Base-by-base conservation (phyloP, 2,888 invertebrate genomes). In the Dryadula phaetusa region DNA sequence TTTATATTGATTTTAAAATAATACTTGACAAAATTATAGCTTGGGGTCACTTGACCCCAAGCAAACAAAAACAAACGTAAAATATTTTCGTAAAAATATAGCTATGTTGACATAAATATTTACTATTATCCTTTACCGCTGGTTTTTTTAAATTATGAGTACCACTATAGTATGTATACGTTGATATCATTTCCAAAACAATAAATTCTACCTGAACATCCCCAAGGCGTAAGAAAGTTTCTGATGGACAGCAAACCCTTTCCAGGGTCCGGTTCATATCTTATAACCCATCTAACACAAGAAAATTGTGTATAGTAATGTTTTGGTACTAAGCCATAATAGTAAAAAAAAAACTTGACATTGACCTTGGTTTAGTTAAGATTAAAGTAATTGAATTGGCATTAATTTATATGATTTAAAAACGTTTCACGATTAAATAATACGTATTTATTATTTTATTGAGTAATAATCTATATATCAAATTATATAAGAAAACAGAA, bases 181-280 rank as follows among this genome's bases (percentile, higher is more conserved):
- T 20, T 60, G 46, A 44, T 60, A 28, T 5, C 60, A 60, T 46
- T 44, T 60, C 60, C 32, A 60, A 7, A 44, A 46, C 7, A 14
- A 14, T 7, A 0, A 60, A 32, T 18, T 46, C 44, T 60, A 28
- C 16, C 6, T 42, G 28, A 12, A 60, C 34, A 42, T 67, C 67
- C 67, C 62, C 12, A 14, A 56, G 42, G 67, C 20, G 52, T 28
- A 56, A 52, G 56, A 67, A 67, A 67, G 42, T 67, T 67, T 63
- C 8, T 56, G 62, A 63, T 67, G 49, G 56, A 53, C 66, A 18
- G 47, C n/a, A 22, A 20, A 62, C 56, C 67, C 62, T 63, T 67
- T 56, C 58, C 56, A 58, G 44, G 54, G 40, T 49, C 49, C 34
- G 18, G 1, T 28, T 44, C 14, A 42, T 44, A 60, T 60, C 60